Percentiles rank a stretch among this genome's conserved stretches.
Conservation (phyloP, 2,888 invertebrate species). For the Stenchaetothrips biformis region DNA sequence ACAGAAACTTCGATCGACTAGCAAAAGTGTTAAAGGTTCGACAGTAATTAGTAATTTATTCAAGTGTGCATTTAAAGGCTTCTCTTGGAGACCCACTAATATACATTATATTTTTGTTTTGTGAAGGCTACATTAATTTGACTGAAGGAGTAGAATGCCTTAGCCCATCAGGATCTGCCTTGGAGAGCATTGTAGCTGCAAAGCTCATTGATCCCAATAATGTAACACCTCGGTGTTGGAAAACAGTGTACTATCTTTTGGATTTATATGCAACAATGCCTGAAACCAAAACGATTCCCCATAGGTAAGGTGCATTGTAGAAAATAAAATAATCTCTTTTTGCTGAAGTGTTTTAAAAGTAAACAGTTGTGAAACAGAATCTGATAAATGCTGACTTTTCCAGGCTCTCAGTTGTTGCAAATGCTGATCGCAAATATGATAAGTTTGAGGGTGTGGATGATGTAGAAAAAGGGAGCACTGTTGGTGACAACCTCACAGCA, state of each 20-base stretch:
- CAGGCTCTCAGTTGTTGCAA: constrained; percentile 65
- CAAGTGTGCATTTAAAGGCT: background rate
- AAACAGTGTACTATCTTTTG: constrained; percentile 84
- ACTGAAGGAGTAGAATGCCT: constrained; percentile 55
- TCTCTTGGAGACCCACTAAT: background rate
- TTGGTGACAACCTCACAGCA: background rate
- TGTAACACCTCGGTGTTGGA: constrained; percentile 81
- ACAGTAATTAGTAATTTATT: background rate
- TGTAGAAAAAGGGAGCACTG: constrained; percentile 49
- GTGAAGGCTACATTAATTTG: constrained; percentile 69
- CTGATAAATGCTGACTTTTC: constrained; percentile 28
- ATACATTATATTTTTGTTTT: constrained; percentile 19
- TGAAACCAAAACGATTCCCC: constrained; percentile 86
- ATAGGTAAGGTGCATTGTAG: constrained; percentile 49
- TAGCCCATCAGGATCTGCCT: constrained; percentile 55
- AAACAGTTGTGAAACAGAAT: constrained; percentile 26
- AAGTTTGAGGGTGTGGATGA: constrained; percentile 55
- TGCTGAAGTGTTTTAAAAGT: constrained; percentile 29
- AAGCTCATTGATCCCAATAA: constrained; percentile 39
- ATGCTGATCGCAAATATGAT: constrained; percentile 52
- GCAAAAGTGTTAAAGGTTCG: constrained; percentile 69
- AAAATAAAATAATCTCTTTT: constrained; percentile 34
- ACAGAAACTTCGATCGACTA: constrained; percentile 77
- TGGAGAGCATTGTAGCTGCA: constrained; percentile 49
- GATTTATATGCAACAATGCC: constrained; percentile 93